These are phyloP conservation scores for Rhamnusium bicolor DNA, from an alignment of 2,888 invertebrate genomes.

Conservation along the genomic window DNA sequence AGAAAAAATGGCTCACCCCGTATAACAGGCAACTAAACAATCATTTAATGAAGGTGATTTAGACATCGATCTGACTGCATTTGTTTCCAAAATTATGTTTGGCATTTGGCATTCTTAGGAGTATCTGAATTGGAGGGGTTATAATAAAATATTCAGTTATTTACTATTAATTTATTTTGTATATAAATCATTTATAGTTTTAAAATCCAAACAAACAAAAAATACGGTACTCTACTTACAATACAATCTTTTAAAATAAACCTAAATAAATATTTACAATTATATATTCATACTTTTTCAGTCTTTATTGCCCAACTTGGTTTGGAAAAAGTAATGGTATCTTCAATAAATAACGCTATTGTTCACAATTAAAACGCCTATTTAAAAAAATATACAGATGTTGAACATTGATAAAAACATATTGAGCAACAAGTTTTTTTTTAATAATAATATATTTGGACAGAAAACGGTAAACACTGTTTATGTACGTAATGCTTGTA, in stretches of 20 bases:
- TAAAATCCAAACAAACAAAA: conserved; percentile 18
- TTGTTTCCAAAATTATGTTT: too few species aligned
- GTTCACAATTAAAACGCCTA: not conserved
- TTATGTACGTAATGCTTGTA: not conserved
- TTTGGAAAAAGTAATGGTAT: conserved; percentile 25
- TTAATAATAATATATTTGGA: not conserved
- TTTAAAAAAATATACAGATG: not conserved
- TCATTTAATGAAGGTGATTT: too few species aligned
- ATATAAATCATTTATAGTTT: conserved; percentile 28
- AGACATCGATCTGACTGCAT: too few species aligned
- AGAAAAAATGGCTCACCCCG: too few species aligned
- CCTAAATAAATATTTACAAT: conserved; percentile 30
- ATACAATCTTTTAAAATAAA: conserved; percentile 15
- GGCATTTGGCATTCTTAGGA: too few species aligned
- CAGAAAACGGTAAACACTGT: not conserved
- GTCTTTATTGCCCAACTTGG: conserved; percentile 42
- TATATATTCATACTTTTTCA: conserved; percentile 41
- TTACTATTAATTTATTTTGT: conserved; percentile 20
- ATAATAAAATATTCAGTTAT: not conserved
- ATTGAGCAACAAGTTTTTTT: conserved; percentile 3
- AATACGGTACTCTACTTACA: conserved; percentile 17
- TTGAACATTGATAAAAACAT: not conserved
- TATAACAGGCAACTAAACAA: too few species aligned
- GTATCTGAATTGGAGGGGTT: not conserved
- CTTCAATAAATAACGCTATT: not conserved